Evolutionary conservation across 2,888 invertebrate species (phyloP).

Genomic region (Willowsia nigromaculata): DNA sequence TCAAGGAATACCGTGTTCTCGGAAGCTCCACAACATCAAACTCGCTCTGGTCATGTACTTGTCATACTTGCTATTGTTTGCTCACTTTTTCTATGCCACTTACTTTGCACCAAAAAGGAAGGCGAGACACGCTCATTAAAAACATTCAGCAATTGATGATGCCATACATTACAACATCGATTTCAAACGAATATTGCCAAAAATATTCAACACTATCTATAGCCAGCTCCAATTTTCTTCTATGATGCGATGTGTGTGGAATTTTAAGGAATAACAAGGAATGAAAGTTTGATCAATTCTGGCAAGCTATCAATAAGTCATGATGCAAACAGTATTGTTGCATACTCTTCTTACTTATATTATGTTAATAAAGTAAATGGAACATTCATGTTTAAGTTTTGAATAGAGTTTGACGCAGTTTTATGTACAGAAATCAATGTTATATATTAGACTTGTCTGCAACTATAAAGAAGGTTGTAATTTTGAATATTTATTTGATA

Average conservation of each 20-base stretch:
- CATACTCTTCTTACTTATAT: neutral
- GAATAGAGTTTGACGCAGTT: too few species aligned
- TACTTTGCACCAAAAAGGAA: conserved; percentile 83
- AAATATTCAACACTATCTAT: neutral
- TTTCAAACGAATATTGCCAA: conserved; percentile 8
- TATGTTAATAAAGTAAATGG: neutral
- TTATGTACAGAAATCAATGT: too few species aligned
- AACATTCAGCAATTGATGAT: neutral
- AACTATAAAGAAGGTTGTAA: too few species aligned
- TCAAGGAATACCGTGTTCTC: conserved; percentile 74
- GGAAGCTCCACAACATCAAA: conserved; percentile 85
- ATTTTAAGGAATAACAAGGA: neutral
- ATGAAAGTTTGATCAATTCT: conserved; percentile 15
- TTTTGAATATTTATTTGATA: too few species aligned
- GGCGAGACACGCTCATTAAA: conserved; percentile 53
- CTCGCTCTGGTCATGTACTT: conserved; percentile 95
- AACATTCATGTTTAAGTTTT: too few species aligned
- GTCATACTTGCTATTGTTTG: conserved; percentile 95
- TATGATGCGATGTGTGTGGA: neutral
- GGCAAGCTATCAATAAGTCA: neutral
- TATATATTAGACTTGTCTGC: too few species aligned
- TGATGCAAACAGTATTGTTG: neutral
- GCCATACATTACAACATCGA: conserved; percentile 4
- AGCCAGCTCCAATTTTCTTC: neutral
- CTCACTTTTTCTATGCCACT: conserved; percentile 94